Base-by-base conservation (phyloP, 2,797 vertebrate species). In the Micrastur ruficollis region DNA sequence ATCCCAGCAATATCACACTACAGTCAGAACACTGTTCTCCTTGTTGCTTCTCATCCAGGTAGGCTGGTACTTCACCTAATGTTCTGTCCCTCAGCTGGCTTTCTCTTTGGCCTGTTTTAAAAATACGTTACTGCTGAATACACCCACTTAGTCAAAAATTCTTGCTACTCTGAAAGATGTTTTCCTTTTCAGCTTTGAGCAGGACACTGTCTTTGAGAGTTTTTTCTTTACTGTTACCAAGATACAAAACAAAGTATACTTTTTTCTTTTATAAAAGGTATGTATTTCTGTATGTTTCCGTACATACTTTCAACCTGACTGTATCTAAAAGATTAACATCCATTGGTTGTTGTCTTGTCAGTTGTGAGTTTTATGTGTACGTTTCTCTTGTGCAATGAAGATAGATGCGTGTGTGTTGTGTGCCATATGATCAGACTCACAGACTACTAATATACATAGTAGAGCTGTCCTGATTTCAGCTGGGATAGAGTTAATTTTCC, bases 21-120 rank as follows among this genome's bases (percentile, higher is more conserved):
- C 89, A 99, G 98, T 95, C 99, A 98, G 36, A 95, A 97, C 2
- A 94, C 98, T 8, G 96, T 99, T 67, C 94, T 99, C 89, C 97
- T 99, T 12, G 98, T 99, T 23, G 99, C 99, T 32, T 99, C 99
- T 65, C 99, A 99, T 56, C 99, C 99, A 98, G 99, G 99, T 99
- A 62, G 73, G 71, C 27, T 81, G 52, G 13, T 76, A 9, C 9
- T 81, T 78, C 3, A 13, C 29, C n/a, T 59, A 4, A 61, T 27
- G 29, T 76, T 74, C 62, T 82, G 5, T 38, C 52, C 31, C 38
- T 91, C 67, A 27, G 9, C 40, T 67, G 68, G 34, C 42, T 81
- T 78, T 56, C 47, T 59, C 44, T 74, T 34, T 68, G 49, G 13
- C 56, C 56, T 36, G 3, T 78, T 76, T 55, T 52, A 83, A 89